Evolutionary conservation across 2,888 invertebrate genomes (phyloP).

Genomic region (Merodon equestris): DNA sequence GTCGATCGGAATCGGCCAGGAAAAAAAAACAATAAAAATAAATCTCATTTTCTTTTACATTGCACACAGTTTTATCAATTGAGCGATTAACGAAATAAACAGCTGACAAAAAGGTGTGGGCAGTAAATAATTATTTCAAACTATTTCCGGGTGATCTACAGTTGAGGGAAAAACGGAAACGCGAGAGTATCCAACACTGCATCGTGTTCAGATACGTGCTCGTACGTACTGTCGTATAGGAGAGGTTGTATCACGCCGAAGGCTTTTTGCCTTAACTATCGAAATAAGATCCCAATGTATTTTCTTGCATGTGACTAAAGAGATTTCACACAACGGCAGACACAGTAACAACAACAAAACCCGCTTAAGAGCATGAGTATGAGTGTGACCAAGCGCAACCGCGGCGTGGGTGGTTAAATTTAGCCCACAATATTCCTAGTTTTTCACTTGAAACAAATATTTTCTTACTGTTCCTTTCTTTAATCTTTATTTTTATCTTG

Average conservation of each 20-base stretch:
- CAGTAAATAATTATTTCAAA: conserved; percentile 6
- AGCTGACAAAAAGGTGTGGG: conserved; percentile 31
- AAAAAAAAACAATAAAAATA: conserved; percentile 31
- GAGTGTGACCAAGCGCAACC: conserved; percentile 43
- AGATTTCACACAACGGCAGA: conserved; percentile 40
- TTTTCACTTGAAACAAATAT: conserved; percentile 51
- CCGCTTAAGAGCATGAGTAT: conserved; percentile 24
- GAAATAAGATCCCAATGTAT: no score
- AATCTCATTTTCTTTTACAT: conserved; percentile 3
- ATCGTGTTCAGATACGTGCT: no score
- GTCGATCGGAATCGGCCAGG: conserved; percentile 48
- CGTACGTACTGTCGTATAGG: no score
- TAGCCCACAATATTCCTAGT: conserved; percentile 54
- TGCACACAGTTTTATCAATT: conserved; percentile 1
- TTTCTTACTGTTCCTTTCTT: conserved; percentile 37
- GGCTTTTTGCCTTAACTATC: no score
- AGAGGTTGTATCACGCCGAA: no score
- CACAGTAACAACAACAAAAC: conserved; percentile 18
- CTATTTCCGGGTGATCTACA: conserved; percentile 13
- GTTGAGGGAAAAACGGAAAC: no score
- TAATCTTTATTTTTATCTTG: conserved; percentile 33
- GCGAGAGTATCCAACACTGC: no score
- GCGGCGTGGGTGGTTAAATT: conserved; percentile 65
- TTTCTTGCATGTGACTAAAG: conserved; percentile 38
- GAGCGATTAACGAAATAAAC: conserved; percentile 13